These are phyloP conservation scores for Neostethus bicornis DNA, from an alignment of 2,797 vertebrate species.

Conservation along the genomic window DNA sequence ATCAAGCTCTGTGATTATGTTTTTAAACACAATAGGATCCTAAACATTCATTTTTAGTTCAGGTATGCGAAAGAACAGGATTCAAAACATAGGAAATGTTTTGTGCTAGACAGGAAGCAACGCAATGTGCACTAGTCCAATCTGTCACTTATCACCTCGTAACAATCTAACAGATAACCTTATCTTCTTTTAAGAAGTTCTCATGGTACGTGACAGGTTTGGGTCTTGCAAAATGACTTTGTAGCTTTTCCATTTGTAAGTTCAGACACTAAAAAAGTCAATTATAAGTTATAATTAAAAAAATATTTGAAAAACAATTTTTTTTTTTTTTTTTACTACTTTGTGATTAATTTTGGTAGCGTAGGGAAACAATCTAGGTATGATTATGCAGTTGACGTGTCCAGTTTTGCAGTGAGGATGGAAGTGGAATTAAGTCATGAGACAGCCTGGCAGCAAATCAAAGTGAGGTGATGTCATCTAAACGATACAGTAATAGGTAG, in stretches of 20 bases:
- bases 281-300: conserved; percentile 7
- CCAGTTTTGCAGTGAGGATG: conserved; percentile 50
- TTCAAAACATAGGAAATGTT: conserved; percentile 43
- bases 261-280: conserved; percentile 11
- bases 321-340: conserved; percentile 24
- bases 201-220: conserved; percentile 35
- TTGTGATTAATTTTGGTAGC: conserved; percentile 19
- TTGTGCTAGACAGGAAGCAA: conserved; percentile 57
- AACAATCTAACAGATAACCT: conserved; percentile 42
- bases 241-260: conserved; percentile 1
- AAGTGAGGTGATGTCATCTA: conserved; percentile 63
- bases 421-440: conserved; percentile 54
- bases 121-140: conserved; percentile 16
- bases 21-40: neutral
- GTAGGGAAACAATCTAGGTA: conserved; percentile 43
- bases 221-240: conserved; percentile 36
- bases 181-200: conserved; percentile 39
- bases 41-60: conserved; percentile 33
- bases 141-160: conserved; percentile 32
- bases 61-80: conserved; percentile 65
- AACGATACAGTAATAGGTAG: conserved; percentile 60
- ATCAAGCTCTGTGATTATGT: neutral
- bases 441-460: conserved; percentile 58
- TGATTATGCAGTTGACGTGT: conserved; percentile 56
- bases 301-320: conserved; percentile 19